Evolutionary conservation across 2,888 invertebrate genomes (phyloP), one percentile per base, ranked within the genome.

Genomic region (Cyaniris semiargus): DNA sequence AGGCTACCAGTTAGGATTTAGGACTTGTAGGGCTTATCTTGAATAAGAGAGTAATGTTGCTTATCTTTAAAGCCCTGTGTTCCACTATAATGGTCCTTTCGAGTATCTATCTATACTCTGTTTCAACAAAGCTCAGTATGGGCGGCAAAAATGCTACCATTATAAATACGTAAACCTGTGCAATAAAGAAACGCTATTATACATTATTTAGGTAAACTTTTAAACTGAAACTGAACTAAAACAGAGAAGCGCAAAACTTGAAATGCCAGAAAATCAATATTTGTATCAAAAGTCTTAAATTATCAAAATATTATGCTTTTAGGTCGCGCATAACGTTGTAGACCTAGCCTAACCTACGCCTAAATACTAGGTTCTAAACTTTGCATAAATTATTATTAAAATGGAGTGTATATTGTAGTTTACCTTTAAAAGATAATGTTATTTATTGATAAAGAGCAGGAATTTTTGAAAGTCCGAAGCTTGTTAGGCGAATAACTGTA

Each of bases 331-430:
- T 23, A 23, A 66, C 60, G 15, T 23, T 23, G 27, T 8, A 23
- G 10, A 60, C 13, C 66, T 27, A 27, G 66, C 66, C 27, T 66
- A 15, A 27, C 66, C 60, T 66, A 27, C 70, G 70, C 70, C n/a
- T 8, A 31, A 34, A 34, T 70, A 70, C n/a, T 34, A n/a, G n/a
- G 70, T 13, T 31, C 34, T 18, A 70, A 70, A 70, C 31, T 70
- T 70, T 70, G 34, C 31, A 70, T 70, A 44, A 72, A 48, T 72
- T n/a, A 31, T 72, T n/a, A 31, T 71, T 72, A 72, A 72, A 72
- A 23, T 72, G 10, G 44, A 10, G 4, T 21, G 34, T 7, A 13
- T 44, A 72, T 72, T 72, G 48, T 27, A 44, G 72, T 44, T 72
- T 48, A 44, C 72, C 72, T 72, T 72, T 72, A 72, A 27, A 38